Percentiles rank a stretch among this genome's conserved stretches.
Evolutionary conservation across 2,797 vertebrate species (phyloP).

Genomic region (Sebastes taczanowskii): DNA sequence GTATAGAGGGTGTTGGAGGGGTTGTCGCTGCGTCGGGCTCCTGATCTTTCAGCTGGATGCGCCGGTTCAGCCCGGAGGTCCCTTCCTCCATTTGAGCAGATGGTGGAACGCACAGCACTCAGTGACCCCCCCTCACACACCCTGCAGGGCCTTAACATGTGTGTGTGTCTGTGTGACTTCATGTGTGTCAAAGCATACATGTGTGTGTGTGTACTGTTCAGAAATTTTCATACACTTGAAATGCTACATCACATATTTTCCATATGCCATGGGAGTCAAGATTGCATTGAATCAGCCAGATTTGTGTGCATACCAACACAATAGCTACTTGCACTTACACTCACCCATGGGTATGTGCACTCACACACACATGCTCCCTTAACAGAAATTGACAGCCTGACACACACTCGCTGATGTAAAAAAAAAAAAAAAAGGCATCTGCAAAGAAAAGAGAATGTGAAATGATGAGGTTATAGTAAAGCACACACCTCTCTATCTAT

Average conservation of each 20-base stretch:
- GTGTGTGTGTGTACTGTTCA: conserved; percentile 31
- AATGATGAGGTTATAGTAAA: conserved; percentile 73
- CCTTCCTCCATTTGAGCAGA: conserved; percentile 81
- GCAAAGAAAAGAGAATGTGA: conserved; percentile 61
- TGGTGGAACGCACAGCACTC: conserved; percentile 67
- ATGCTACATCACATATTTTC: conserved; percentile 79
- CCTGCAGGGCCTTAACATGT: conserved; percentile 46
- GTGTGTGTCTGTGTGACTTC: conserved; percentile 56
- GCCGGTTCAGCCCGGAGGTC: conserved; percentile 60
- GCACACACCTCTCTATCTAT: conserved; percentile 72
- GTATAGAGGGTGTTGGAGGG: conserved; percentile 4
- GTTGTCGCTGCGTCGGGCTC: conserved; percentile 31
- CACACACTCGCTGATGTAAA: conserved; percentile 63
- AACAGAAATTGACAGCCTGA: conserved; percentile 70
- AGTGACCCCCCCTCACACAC: conserved; percentile 54
- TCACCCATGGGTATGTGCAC: conserved; percentile 37
- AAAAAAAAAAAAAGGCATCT: conserved; percentile 47
- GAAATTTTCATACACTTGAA: background rate
- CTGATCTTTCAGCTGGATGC: conserved; percentile 66
- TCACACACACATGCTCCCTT: conserved; percentile 22
- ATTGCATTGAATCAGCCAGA: conserved; percentile 63
- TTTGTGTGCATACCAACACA: conserved; percentile 31
- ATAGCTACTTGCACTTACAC: conserved; percentile 41
- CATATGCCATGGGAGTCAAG: conserved; percentile 5
- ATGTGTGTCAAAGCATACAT: background rate